Percentiles rank a stretch among this genome's conserved stretches.
These are phyloP conservation scores for Catagonus wagneri DNA, from an alignment of 2,113 vertebrate species.

Conservation along the genomic window DNA sequence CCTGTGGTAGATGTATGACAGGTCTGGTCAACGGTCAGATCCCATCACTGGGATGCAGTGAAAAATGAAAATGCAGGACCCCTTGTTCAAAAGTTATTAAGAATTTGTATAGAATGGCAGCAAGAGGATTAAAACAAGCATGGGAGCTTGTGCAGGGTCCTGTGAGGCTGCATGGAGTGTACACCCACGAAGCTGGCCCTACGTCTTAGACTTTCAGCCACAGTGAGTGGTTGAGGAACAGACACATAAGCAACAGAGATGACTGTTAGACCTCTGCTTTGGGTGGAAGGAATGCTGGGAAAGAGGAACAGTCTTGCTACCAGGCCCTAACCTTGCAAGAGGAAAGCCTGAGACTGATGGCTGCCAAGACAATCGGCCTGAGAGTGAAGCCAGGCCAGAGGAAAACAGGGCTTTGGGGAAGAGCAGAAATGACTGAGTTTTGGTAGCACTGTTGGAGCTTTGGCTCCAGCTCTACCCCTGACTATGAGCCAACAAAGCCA, in stretches of 20 bases:
- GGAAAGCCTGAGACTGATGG: not conserved
- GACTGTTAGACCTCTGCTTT: not conserved
- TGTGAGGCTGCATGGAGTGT: not conserved
- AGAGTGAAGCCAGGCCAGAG: not conserved
- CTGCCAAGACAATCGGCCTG: not conserved
- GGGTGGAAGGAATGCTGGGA: not conserved
- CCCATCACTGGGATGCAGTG: not conserved
- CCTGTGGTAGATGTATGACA: not conserved
- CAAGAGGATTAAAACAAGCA: not conserved
- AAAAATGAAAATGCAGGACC: not conserved
- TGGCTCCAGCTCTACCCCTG: not conserved
- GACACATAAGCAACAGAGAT: not conserved
- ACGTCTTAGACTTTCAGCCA: not conserved
- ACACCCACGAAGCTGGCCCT: not conserved
- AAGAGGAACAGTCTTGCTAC: not conserved
- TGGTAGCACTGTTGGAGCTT: not conserved
- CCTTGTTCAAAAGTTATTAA: not conserved
- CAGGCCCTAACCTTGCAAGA: not conserved
- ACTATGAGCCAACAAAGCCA: not conserved
- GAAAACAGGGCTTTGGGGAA: not conserved
- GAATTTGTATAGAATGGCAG: not conserved
- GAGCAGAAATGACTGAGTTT: not conserved
- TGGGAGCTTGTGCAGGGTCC: not conserved
- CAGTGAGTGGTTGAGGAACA: not conserved
- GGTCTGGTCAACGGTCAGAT: not conserved